These are phyloP conservation scores for Henricia sp. DNA, from an alignment of 53 echinoderm and acorn worm genomes.

Conservation along the genomic window DNA sequence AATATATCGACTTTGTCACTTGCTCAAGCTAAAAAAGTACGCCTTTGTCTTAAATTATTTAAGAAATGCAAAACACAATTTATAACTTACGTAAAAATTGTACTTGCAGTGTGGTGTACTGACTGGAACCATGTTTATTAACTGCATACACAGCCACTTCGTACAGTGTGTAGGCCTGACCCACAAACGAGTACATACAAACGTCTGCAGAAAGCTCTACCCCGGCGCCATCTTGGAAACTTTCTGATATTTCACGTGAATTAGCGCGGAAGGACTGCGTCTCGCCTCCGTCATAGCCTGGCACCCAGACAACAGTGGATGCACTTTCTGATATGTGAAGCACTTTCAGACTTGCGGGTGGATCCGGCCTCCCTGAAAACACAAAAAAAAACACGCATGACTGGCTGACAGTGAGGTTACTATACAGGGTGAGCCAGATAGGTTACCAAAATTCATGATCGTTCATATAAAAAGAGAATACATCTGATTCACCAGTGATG, in stretches of 20 bases:
- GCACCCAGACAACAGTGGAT: slow-evolving; percentile 39
- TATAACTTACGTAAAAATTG: no score
- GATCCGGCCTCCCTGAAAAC: not conserved
- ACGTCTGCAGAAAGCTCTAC: not conserved
- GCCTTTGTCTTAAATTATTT: no score
- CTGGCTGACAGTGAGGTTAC: no score
- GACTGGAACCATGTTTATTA: not conserved
- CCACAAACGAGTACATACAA: not conserved
- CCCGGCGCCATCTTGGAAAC: not conserved
- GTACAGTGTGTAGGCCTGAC: not conserved
- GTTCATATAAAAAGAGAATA: no score
- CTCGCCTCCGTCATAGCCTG: slow-evolving; percentile 62
- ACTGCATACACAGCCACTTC: not conserved
- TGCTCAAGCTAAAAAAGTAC: no score
- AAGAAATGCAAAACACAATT: no score
- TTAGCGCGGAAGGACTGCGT: slow-evolving; percentile 23
- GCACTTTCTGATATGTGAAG: slow-evolving; percentile 1
- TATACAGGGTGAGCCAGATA: no score
- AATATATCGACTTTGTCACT: no score
- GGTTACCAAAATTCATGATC: no score
- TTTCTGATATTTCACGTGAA: not conserved
- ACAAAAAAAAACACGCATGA: no score
- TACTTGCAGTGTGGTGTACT: not conserved
- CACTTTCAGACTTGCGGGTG: not conserved
- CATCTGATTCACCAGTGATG: no score